Base-by-base conservation (phyloP, 2,888 invertebrate genomes). In the Pristionchus fissidentatus region DNA sequence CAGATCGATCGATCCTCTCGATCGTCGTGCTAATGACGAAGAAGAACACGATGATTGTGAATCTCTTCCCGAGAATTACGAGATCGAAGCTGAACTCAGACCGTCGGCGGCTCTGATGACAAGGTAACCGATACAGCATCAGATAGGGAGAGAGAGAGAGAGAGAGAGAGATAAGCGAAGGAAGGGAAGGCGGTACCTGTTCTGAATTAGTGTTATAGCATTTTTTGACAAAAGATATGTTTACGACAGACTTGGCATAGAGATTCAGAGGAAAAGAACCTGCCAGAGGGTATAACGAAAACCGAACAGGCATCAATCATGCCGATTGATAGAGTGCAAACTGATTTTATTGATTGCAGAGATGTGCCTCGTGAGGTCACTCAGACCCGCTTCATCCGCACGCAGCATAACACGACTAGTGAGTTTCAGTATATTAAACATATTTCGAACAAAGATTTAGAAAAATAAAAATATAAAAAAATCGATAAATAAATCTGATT, bases 71-170 rank as follows among this genome's bases (percentile, higher is more conserved):
- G 80, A 81, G 55, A 55, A 83, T 41, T 52, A 86, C 49, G 86
- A 89, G 78, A 85, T 89, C 35, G 89, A 89, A 73, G 85, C 86
- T 7, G 89, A 89, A 57, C 80, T 89, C 15, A 82, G 85, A 13
- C 89, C 89, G 1, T 84, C 88, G 22, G 85, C 86, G 22, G 79
- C 86, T 10, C 83, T 89, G 57, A 41, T 80, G 19, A 19, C 79
- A 15, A 82, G 86, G 83, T 80, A 84, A n/a, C n/a, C n/a, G n/a
- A n/a, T n/a, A n/a, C n/a, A n/a, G n/a, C n/a, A n/a, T n/a, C n/a
- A n/a, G n/a, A n/a, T n/a, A n/a, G n/a, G n/a, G n/a, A n/a, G n/a
- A n/a, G n/a, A n/a, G n/a, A n/a, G n/a, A n/a, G n/a, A n/a, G n/a
- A n/a, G n/a, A n/a, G n/a, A n/a, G n/a, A n/a, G n/a, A n/a, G n/a